Evolutionary conservation across 2,797 vertebrate genomes (phyloP).

Genomic region (Lagothrix lagotricha): DNA sequence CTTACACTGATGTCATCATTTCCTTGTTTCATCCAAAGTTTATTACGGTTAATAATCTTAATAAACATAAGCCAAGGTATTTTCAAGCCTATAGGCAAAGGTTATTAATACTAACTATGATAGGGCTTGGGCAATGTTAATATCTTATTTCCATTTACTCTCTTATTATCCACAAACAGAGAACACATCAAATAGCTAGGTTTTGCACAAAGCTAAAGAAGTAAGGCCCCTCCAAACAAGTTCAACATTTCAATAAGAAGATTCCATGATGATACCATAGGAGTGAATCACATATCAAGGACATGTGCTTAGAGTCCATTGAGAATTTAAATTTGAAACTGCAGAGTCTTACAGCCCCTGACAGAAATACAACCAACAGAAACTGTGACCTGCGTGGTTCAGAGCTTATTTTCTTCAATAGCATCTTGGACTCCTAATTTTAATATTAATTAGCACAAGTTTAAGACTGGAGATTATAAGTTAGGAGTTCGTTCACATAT

Average conservation of each 20-base stretch:
- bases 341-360: background rate
- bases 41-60: background rate
- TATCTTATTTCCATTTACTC: background rate
- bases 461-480: conserved; percentile 13
- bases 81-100: conserved; percentile 32
- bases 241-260: background rate
- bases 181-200: background rate
- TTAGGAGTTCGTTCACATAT: background rate
- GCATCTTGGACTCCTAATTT: conserved; percentile 31
- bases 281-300: background rate
- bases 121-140: background rate
- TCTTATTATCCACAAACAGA: background rate
- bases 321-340: background rate
- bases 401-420: background rate
- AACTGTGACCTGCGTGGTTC: background rate
- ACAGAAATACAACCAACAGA: background rate
- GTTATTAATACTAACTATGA: background rate
- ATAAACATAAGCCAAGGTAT: background rate
- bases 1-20: background rate
- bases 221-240: background rate
- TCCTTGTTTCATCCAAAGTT: conserved; percentile 43
- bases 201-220: conserved; percentile 32
- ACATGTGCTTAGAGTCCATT: background rate
- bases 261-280: background rate
- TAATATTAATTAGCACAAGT: background rate